These are phyloP conservation scores for Panthera uncia DNA, from an alignment of 2,113 vertebrate species.

Conservation along the genomic window DNA sequence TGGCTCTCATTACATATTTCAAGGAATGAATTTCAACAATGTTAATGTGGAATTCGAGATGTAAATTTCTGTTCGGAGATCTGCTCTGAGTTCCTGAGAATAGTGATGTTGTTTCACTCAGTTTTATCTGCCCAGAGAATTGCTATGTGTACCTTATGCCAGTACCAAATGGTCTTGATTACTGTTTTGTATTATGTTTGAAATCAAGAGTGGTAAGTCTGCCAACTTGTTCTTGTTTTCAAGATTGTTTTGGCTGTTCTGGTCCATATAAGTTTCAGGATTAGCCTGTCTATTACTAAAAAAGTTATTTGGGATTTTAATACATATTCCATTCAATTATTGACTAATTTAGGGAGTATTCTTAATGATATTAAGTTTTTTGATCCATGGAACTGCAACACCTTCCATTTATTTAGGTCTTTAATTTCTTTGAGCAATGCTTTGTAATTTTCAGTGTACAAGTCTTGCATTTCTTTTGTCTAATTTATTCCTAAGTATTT, in stretches of 20 bases:
- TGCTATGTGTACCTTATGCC: accelerated
- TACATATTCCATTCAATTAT: background rate
- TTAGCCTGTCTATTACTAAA: background rate
- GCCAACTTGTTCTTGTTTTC: background rate
- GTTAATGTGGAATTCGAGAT: background rate
- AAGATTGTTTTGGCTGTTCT: background rate
- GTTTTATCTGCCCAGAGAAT: background rate
- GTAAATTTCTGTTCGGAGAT: background rate
- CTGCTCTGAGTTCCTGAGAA: background rate
- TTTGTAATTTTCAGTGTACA: background rate
- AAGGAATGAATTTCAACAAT: background rate
- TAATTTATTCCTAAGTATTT: background rate
- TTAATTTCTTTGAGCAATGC: background rate
- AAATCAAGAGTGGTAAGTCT: background rate
- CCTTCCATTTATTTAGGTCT: background rate
- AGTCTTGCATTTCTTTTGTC: background rate
- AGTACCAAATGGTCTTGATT: background rate
- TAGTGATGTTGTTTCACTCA: background rate
- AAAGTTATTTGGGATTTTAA: background rate
- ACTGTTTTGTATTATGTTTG: background rate
- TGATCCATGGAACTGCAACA: background rate
- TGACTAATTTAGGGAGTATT: background rate
- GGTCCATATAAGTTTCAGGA: background rate
- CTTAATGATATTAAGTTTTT: background rate
- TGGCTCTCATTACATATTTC: background rate